Conservation (phyloP, 1,140 invertebrate genomes). For the Drosophila mauritiana region DNA sequence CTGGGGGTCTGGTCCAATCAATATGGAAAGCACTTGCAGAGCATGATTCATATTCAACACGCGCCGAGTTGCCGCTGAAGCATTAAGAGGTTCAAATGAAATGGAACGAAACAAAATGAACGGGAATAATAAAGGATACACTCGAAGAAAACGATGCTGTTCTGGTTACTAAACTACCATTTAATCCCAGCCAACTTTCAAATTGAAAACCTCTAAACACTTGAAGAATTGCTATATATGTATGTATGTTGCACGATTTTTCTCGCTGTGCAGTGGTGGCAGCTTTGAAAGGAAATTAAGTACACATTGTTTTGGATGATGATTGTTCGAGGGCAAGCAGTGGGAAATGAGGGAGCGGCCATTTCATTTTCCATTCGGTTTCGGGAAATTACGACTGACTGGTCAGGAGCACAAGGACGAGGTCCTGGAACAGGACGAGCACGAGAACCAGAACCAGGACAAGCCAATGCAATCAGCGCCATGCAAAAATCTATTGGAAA, state of each 20-base stretch:
- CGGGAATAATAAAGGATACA: constrained; percentile 12
- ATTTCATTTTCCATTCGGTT: constrained; percentile 57
- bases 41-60: constrained; percentile 72
- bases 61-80: constrained; percentile 41
- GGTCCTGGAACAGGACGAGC: constrained; percentile 4
- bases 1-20: constrained; percentile 54
- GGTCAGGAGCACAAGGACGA: constrained; percentile 13
- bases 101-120: constrained; percentile 62
- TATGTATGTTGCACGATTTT: neutral
- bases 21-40: constrained; percentile 60
- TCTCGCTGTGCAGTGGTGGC: neutral
- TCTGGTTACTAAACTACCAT: neutral
- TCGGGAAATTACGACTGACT: constrained; percentile 64
- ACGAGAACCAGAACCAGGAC: neutral
- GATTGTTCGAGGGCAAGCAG: constrained; percentile 5
- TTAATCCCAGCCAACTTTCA: no score
- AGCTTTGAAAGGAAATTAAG: constrained; percentile 65
- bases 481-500: constrained; percentile 48
- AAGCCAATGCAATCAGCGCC: constrained; percentile 50
- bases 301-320: constrained; percentile 57
- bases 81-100: constrained; percentile 65
- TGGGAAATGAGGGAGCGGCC: constrained; percentile 4
- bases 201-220: no score
- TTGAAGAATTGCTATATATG: no score
- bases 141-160: neutral